Conservation (phyloP, 1,140 invertebrate species). For the Drosophila kanapiae region DNA sequence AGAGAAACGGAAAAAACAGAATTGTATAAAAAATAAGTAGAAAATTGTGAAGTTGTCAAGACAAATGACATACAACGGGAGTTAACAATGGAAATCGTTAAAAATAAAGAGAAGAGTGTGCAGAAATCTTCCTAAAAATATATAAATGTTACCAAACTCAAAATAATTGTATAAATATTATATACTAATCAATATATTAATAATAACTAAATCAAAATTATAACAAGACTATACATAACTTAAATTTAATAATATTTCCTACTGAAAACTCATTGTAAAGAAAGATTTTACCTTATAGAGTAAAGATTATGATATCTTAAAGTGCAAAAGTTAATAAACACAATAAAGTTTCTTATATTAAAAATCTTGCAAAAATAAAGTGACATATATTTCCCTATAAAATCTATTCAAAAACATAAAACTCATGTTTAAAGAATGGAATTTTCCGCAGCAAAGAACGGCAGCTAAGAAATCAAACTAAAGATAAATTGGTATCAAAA, state of each 20-base stretch:
- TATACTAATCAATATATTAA: not conserved
- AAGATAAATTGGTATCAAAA: conserved; percentile 53
- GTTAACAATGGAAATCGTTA: not conserved
- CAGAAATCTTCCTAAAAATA: not conserved
- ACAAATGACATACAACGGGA: conserved; percentile 13
- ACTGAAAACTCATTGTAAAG: too few species aligned
- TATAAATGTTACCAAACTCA: too few species aligned
- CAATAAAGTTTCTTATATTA: not conserved
- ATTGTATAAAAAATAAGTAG: conserved; percentile 22
- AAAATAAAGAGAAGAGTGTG: not conserved
- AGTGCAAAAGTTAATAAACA: not conserved
- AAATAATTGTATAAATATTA: not conserved
- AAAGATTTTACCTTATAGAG: too few species aligned
- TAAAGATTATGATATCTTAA: too few species aligned
- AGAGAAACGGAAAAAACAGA: conserved; percentile 42
- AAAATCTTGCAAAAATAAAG: not conserved
- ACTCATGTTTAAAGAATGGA: not conserved
- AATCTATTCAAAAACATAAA: not conserved
- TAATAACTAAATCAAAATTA: not conserved
- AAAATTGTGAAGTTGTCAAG: conserved; percentile 39
- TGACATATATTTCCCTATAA: not conserved
- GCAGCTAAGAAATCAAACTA: conserved; percentile 12
- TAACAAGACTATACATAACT: not conserved
- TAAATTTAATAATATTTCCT: not conserved
- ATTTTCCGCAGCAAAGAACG: conserved; percentile 18